These are phyloP conservation scores for Odobenus rosmarus DNA, from an alignment of 2,113 vertebrate genomes.

Conservation along the genomic window DNA sequence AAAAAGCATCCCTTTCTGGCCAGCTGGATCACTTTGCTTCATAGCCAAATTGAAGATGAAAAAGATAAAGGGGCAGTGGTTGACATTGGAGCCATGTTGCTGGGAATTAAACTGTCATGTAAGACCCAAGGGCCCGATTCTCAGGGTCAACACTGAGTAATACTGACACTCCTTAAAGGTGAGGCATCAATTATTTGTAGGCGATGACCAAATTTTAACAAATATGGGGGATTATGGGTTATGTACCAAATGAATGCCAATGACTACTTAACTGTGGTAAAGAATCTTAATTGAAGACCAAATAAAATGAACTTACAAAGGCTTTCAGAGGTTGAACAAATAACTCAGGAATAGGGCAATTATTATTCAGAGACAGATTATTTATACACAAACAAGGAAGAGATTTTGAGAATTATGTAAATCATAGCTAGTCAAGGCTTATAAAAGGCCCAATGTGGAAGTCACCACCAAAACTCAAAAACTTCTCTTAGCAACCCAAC, in stretches of 20 bases:
- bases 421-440: slow-evolving; percentile 49
- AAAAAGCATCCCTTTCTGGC: neutral
- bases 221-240: neutral
- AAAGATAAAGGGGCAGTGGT: neutral
- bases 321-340: slow-evolving; percentile 49
- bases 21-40: neutral
- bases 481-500: neutral
- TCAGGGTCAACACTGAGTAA: slow-evolving; percentile 37
- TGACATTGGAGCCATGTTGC: neutral
- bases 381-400: slow-evolving; percentile 76
- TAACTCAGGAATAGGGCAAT: slow-evolving; percentile 52
- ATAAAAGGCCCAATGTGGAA: slow-evolving; percentile 67
- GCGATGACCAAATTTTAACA: slow-evolving; percentile 39
- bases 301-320: slow-evolving; percentile 64
- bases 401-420: slow-evolving; percentile 45
- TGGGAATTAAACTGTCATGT: neutral
- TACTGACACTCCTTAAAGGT: neutral
- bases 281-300: slow-evolving; percentile 53
- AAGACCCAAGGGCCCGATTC: neutral
- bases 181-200: slow-evolving; percentile 8
- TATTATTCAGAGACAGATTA: slow-evolving; percentile 58
- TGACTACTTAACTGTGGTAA: slow-evolving; percentile 17
- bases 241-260: neutral
- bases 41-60: neutral
- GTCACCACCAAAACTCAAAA: neutral